phyloP scores from a whole-genome alignment of 2,113 vertebrate genomes.

The Oncorhynchus gorbuscha region DNA sequence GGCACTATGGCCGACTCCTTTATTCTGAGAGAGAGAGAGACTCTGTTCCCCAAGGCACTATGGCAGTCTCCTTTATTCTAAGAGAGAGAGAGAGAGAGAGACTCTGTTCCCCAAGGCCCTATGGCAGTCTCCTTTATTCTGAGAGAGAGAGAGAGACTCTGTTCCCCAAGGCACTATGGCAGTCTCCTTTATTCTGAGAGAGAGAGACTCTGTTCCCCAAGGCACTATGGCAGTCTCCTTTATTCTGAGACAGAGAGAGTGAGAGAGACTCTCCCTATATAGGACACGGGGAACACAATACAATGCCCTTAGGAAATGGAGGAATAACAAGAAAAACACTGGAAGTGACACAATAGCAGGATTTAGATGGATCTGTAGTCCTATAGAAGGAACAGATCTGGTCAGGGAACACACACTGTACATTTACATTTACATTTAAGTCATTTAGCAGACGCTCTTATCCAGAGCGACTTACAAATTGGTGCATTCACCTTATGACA shows the following conservation, averaged over 20 bases:
- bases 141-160: not conserved
- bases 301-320: constrained; percentile 52
- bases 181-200: not conserved
- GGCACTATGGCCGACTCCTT: constrained; percentile 48
- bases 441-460: too few species aligned
- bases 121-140: too few species aligned
- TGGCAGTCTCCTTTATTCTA: too few species aligned
- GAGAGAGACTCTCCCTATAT: constrained; percentile 34
- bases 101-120: too few species aligned
- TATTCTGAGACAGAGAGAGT: not conserved
- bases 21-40: constrained; percentile 49
- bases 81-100: not conserved
- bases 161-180: too few species aligned
- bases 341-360: constrained; percentile 33
- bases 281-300: constrained; percentile 47
- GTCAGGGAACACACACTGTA: not conserved
- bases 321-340: constrained; percentile 24
- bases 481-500: too few species aligned
- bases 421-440: too few species aligned
- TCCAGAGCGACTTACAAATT: too few species aligned
- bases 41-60: too few species aligned
- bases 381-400: constrained; percentile 47
- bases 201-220: not conserved
- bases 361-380: not conserved
- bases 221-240: too few species aligned